Percentiles rank a stretch among this genome's conserved stretches.
Evolutionary conservation across 2,797 vertebrate species (phyloP).

Genomic region (Ctenochaetus hawaiiensis): DNA sequence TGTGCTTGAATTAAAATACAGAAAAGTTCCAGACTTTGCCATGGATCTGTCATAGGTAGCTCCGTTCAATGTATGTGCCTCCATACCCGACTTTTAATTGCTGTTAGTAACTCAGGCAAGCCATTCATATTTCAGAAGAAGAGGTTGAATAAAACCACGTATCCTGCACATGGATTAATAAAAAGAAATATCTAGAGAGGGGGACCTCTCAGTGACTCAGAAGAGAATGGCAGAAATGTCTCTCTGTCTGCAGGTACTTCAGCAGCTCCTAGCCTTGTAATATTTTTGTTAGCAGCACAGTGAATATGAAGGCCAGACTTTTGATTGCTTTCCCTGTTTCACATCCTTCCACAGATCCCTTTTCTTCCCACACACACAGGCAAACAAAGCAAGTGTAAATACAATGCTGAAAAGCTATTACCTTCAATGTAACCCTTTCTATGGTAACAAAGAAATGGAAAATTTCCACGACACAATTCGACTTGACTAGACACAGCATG

Average conservation of each 20-base stretch:
- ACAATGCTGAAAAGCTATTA: slow-evolving; percentile 71
- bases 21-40: slow-evolving; percentile 57
- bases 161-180: slow-evolving; percentile 25
- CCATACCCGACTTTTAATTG: slow-evolving; percentile 37
- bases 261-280: slow-evolving; percentile 70
- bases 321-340: slow-evolving; percentile 73
- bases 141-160: slow-evolving; percentile 40
- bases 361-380: slow-evolving; percentile 71
- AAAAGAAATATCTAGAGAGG: slow-evolving; percentile 36
- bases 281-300: slow-evolving; percentile 61
- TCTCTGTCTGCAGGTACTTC: slow-evolving; percentile 73
- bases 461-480: slow-evolving; percentile 59
- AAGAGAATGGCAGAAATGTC: slow-evolving; percentile 39
- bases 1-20: slow-evolving; percentile 48
- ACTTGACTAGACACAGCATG: slow-evolving; percentile 55
- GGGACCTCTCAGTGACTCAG: slow-evolving; percentile 49
- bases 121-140: not conserved
- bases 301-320: slow-evolving; percentile 74
- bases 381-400: slow-evolving; percentile 75
- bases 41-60: slow-evolving; percentile 12
- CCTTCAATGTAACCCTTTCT: slow-evolving; percentile 61
- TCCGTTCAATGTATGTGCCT: slow-evolving; percentile 8
- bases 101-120: slow-evolving; percentile 8
- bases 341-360: slow-evolving; percentile 58
- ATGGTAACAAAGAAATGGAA: slow-evolving; percentile 62